Conservation (phyloP, 2,888 invertebrate species). For the Tyria jacobaeae region DNA sequence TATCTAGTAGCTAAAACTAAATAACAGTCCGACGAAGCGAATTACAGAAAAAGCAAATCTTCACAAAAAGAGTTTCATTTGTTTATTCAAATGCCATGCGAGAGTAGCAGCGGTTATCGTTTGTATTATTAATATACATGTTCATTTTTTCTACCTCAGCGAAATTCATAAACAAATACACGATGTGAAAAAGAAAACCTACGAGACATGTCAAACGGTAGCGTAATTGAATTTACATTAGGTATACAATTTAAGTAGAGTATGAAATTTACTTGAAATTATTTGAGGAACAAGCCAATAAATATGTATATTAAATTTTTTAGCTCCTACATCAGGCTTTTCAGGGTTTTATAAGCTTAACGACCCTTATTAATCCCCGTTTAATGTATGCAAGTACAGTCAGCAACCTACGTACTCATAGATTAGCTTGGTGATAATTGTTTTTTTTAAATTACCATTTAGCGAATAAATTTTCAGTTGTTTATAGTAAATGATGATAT, state of each 20-base stretch:
- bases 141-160: slow-evolving; percentile 2
- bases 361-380: slow-evolving; percentile 41
- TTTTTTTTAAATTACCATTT: slow-evolving; percentile 2
- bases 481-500: background rate
- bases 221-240: slow-evolving; percentile 21
- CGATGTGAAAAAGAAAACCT: slow-evolving; percentile 1
- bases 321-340: slow-evolving; percentile 35
- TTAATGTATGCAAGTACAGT: slow-evolving; percentile 45
- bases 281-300: slow-evolving; percentile 33
- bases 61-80: slow-evolving; percentile 1
- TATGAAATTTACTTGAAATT: slow-evolving; percentile 21
- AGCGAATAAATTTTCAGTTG: too few species aligned
- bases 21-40: background rate
- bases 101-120: background rate
- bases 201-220: slow-evolving; percentile 6
- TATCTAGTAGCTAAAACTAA: too few species aligned
- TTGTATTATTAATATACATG: slow-evolving; percentile 3
- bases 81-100: background rate
- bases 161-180: slow-evolving; percentile 4
- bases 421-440: slow-evolving; percentile 10
- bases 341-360: slow-evolving; percentile 34
- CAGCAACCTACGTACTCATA: slow-evolving; percentile 22
- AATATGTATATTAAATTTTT: slow-evolving; percentile 37
- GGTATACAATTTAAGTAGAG: slow-evolving; percentile 15
- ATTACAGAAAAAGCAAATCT: background rate